phyloP scores from a whole-genome alignment of 2,888 invertebrate species.

The Drepanosiphum platanoidis region DNA sequence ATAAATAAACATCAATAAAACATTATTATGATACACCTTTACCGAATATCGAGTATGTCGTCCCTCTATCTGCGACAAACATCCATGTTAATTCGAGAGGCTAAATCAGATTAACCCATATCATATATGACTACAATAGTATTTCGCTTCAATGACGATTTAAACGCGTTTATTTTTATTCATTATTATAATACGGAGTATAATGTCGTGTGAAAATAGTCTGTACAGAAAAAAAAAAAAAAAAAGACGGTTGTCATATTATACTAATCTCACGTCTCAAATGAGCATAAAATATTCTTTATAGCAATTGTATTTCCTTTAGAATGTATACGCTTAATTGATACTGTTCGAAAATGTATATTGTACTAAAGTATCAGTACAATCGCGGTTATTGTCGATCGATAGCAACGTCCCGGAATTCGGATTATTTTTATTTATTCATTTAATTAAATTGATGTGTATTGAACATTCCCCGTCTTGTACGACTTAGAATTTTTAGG shows the following conservation, averaged over 20 bases:
- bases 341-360: background rate
- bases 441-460: conserved; percentile 22
- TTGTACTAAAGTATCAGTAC: background rate
- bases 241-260: background rate
- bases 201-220: too few species aligned
- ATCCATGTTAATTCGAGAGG: too few species aligned
- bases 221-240: background rate
- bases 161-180: background rate
- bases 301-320: background rate
- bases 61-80: too few species aligned
- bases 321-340: background rate
- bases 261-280: background rate
- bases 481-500: background rate
- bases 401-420: background rate
- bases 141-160: background rate
- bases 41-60: too few species aligned
- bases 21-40: background rate
- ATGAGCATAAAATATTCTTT: too few species aligned
- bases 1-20: background rate
- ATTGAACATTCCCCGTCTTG: background rate
- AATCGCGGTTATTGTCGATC: background rate
- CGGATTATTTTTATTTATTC: conserved; percentile 15
- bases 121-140: background rate
- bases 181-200: background rate
- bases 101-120: background rate